Conservation (phyloP, 1,140 invertebrate genomes). For the Drosophila biarmipes region DNA sequence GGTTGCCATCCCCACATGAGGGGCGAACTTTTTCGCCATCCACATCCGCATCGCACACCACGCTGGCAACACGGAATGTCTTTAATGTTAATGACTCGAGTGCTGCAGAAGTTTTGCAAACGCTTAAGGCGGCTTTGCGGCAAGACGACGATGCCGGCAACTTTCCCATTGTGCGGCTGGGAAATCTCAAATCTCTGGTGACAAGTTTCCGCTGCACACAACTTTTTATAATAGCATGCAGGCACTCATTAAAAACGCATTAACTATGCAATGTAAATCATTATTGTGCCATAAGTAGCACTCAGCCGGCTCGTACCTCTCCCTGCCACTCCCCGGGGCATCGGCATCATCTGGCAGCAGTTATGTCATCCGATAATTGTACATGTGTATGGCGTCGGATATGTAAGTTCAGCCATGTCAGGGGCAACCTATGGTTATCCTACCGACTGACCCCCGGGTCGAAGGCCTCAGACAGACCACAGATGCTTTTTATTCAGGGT, state of each 20-base stretch:
- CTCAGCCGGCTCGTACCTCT: slow-evolving; percentile 7
- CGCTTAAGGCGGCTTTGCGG: slow-evolving; percentile 77
- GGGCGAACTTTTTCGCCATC: slow-evolving; percentile 39
- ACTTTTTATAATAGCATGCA: slow-evolving; percentile 51
- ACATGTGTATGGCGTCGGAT: background rate
- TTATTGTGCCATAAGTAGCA: slow-evolving; percentile 72
- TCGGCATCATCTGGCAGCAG: slow-evolving; percentile 36
- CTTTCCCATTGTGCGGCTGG: slow-evolving; percentile 56
- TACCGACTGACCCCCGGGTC: slow-evolving; percentile 3
- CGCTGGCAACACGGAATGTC: slow-evolving; percentile 59
- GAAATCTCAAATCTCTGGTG: slow-evolving; percentile 55
- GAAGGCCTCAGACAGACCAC: slow-evolving; percentile 3
- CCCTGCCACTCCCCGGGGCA: slow-evolving; percentile 2
- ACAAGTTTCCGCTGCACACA: slow-evolving; percentile 69
- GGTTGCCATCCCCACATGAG: slow-evolving; percentile 36
- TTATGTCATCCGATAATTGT: slow-evolving; percentile 27
- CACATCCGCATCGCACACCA: background rate
- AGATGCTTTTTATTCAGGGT: background rate
- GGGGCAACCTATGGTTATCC: slow-evolving; percentile 16
- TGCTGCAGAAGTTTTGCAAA: slow-evolving; percentile 65
- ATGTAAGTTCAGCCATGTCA: slow-evolving; percentile 13
- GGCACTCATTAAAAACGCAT: slow-evolving; percentile 79
- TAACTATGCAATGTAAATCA: slow-evolving; percentile 78
- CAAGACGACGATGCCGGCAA: slow-evolving; percentile 46
- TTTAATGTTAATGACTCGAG: slow-evolving; percentile 78